phyloP scores from a whole-genome alignment of 2,113 vertebrate genomes.

The Notiomystis cincta region DNA sequence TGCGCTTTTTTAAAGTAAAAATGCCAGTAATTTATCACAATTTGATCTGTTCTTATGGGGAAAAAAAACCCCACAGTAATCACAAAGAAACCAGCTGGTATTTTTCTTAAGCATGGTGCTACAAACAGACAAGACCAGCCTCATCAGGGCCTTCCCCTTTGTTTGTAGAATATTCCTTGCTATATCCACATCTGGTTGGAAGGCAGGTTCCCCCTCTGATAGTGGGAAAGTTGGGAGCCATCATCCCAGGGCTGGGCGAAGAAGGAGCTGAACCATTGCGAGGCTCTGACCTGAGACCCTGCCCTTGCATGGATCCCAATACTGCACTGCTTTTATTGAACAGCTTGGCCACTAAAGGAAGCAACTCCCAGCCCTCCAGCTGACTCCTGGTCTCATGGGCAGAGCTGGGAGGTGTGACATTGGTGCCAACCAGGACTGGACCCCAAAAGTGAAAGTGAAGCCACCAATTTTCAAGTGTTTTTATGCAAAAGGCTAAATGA shows the following conservation, averaged over 20 bases:
- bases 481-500: background rate
- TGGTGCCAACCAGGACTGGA: background rate
- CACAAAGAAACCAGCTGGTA: background rate
- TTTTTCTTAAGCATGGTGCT: background rate
- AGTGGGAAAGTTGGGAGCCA: background rate
- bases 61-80: background rate
- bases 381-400: background rate
- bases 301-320: accelerated
- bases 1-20: background rate
- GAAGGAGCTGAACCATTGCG: background rate
- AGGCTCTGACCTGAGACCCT: background rate
- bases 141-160: background rate
- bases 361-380: background rate
- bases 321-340: background rate
- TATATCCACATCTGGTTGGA: background rate
- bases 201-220: accelerated
- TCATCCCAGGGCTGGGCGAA: background rate
- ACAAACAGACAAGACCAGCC: background rate
- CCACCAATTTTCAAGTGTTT: background rate
- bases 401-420: background rate
- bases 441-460: background rate
- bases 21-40: background rate
- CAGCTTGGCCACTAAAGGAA: background rate
- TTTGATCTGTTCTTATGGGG: background rate
- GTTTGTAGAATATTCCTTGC: background rate